Conservation (phyloP, 2,888 invertebrate species). For the Aphidius colemani region DNA sequence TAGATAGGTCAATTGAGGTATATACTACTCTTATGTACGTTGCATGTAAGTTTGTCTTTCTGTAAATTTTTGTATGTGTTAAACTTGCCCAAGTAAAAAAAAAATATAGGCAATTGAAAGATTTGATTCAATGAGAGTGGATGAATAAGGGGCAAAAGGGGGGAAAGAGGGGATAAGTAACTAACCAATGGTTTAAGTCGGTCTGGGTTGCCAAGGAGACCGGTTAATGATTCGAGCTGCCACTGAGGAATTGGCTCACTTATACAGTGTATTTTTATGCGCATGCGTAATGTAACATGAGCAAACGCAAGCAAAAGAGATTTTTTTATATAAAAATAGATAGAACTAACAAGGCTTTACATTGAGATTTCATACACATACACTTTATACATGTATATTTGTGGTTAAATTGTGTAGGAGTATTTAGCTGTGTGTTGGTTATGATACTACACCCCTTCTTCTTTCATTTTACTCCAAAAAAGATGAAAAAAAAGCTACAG, state of each 20-base stretch:
- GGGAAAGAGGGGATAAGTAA: constrained; percentile 29
- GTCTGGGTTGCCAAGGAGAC: constrained; percentile 58
- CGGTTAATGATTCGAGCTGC: constrained; percentile 60
- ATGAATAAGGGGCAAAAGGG: background rate
- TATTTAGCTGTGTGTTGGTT: background rate
- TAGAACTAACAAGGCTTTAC: background rate
- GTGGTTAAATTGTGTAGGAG: background rate
- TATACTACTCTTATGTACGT: too few relatives aligned
- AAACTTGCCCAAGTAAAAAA: too few relatives aligned
- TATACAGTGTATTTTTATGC: constrained; percentile 13
- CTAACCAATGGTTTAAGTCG: constrained; percentile 55
- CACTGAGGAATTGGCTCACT: constrained; percentile 57
- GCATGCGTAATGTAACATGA: constrained; percentile 23
- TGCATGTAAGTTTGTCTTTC: background rate
- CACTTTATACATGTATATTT: background rate
- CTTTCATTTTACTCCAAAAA: constrained; percentile 3
- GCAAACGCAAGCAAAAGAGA: constrained; percentile 14
- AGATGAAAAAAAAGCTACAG: background rate
- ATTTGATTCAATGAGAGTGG: background rate
- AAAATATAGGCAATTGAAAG: background rate
- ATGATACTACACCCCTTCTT: background rate
- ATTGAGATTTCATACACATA: background rate
- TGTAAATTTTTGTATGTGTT: constrained; percentile 4
- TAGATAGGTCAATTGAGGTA: too few relatives aligned
- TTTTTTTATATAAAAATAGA: background rate